phyloP scores from a whole-genome alignment of 2,888 invertebrate species.

The Bugulina stolonifera region DNA sequence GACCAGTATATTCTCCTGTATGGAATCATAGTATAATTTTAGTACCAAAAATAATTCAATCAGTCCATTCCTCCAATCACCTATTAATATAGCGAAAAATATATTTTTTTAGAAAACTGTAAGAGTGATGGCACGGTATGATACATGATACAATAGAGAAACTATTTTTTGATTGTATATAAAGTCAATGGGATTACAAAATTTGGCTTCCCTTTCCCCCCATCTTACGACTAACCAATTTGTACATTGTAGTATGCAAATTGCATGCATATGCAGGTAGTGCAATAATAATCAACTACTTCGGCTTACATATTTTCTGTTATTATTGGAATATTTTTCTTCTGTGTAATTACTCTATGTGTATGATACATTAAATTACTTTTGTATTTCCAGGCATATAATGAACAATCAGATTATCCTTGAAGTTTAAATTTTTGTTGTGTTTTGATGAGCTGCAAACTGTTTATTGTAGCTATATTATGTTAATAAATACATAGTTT shows the following conservation, averaged over 20 bases:
- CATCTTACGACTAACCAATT: background rate
- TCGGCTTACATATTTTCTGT: background rate
- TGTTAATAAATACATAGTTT: background rate
- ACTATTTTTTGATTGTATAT: conserved; percentile 11
- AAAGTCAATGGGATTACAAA: no score
- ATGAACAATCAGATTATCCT: background rate
- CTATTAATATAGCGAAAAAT: background rate
- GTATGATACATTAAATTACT: no score
- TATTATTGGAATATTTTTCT: no score
- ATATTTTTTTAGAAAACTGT: conserved; percentile 19
- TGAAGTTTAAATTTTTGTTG: background rate
- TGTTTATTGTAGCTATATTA: background rate
- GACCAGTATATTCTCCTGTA: no score
- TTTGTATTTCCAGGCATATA: background rate
- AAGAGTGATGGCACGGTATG: no score
- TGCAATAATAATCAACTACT: background rate
- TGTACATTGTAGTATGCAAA: background rate
- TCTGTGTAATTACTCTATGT: no score
- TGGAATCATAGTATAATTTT: no score
- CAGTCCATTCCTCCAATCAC: conserved; percentile 25
- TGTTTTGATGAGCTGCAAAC: background rate
- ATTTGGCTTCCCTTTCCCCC: no score
- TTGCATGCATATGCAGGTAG: background rate
- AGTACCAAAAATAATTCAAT: conserved; percentile 13
- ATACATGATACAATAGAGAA: background rate